phyloP scores from a whole-genome alignment of 1,140 invertebrate genomes.

The Mamestra configurata region DNA sequence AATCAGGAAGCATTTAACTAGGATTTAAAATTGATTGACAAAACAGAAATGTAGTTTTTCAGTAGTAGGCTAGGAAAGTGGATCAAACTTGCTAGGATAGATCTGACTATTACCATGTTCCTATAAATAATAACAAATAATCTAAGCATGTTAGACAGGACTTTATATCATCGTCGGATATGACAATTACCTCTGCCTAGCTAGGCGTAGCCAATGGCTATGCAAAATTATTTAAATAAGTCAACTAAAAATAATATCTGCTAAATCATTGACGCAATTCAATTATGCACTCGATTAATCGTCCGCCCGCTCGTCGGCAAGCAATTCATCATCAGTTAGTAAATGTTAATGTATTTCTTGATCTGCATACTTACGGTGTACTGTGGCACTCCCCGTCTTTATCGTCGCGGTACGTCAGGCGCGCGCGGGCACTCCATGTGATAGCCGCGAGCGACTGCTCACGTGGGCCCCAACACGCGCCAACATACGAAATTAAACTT shows the following conservation, averaged over 20 bases:
- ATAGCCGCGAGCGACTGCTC: constrained; percentile 83
- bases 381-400: constrained; percentile 71
- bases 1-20: too few species aligned
- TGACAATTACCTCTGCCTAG: background rate
- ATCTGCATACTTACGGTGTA: constrained; percentile 37
- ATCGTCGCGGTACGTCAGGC: constrained; percentile 67
- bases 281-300: constrained; percentile 35
- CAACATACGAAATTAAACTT: constrained; percentile 56
- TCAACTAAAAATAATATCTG: constrained; percentile 7
- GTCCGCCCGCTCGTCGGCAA: background rate
- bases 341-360: constrained; percentile 44
- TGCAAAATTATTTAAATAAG: constrained; percentile 22
- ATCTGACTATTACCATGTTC: background rate
- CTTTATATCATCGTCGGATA: background rate
- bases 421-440: constrained; percentile 80
- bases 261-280: constrained; percentile 21
- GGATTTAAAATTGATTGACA: too few species aligned
- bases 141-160: background rate
- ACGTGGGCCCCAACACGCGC: constrained; percentile 74
- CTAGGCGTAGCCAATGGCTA: background rate
- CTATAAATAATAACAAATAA: background rate
- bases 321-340: constrained; percentile 13
- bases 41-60: too few species aligned
- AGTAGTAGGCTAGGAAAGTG: too few species aligned
- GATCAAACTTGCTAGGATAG: too few species aligned